Conservation (phyloP, 2,113 vertebrate genomes). For the Campylomormyrus tamandua region DNA sequence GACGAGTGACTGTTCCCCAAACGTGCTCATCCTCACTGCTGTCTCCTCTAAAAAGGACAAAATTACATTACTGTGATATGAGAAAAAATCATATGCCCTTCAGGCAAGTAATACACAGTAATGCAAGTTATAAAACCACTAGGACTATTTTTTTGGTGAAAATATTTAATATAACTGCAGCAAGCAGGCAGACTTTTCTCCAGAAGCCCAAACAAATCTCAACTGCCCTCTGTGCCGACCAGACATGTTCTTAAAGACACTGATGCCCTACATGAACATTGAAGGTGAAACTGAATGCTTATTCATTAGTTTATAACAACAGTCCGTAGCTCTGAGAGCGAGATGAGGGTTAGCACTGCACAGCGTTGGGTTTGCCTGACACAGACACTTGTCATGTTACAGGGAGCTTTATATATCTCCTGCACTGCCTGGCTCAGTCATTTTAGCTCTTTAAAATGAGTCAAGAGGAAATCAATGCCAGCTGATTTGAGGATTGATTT, state of each 20-base stretch:
- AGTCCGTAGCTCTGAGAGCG: neutral
- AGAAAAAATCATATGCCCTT: neutral
- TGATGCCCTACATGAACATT: neutral
- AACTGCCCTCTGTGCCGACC: neutral
- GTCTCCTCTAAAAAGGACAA: slow-evolving; percentile 6
- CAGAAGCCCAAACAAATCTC: neutral
- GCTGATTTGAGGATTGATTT: slow-evolving; percentile 38
- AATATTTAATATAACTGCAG: neutral
- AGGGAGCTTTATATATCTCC: neutral
- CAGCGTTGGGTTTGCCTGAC: neutral
- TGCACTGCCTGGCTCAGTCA: slow-evolving; percentile 12
- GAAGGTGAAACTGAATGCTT: neutral
- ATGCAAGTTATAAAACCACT: neutral
- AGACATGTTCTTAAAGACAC: neutral
- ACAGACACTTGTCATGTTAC: neutral
- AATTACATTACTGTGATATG: slow-evolving; percentile 2
- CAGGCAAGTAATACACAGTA: neutral
- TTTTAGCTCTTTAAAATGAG: slow-evolving; percentile 23
- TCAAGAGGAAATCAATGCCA: slow-evolving; percentile 25
- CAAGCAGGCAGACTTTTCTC: neutral
- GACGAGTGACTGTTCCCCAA: neutral
- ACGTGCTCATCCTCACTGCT: neutral
- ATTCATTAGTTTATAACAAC: neutral
- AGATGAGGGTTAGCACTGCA: neutral
- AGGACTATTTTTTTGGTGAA: neutral